Conservation (phyloP, 2,888 invertebrate species). For the Scelioninae gen. 2 region DNA sequence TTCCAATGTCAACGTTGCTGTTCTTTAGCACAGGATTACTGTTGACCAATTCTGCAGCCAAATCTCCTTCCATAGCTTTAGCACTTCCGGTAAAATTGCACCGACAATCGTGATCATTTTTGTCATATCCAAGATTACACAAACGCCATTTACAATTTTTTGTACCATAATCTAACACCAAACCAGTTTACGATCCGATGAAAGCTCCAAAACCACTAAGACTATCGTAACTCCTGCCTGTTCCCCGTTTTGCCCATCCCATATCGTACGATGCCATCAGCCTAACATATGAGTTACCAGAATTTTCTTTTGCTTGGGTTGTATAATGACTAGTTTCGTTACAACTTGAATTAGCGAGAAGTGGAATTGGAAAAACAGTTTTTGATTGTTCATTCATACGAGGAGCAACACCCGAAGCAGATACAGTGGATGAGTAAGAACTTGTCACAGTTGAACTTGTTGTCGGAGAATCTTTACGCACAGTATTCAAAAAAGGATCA, state of each 20-base stretch:
- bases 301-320: too few relatives aligned
- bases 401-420: too few relatives aligned
- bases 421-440: too few relatives aligned
- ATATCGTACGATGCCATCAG: constrained; percentile 38
- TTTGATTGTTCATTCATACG: too few relatives aligned
- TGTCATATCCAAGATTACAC: constrained; percentile 29
- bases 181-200: constrained; percentile 27
- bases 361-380: too few relatives aligned
- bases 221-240: constrained; percentile 37
- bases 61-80: constrained; percentile 49
- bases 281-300: neutral
- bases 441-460: neutral
- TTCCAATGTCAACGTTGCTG: constrained; percentile 22
- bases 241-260: constrained; percentile 20
- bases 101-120: constrained; percentile 36
- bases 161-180: constrained; percentile 26
- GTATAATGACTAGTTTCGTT: too few relatives aligned
- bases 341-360: too few relatives aligned
- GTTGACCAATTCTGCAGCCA: constrained; percentile 30
- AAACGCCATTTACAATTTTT: constrained; percentile 36
- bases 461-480: too few relatives aligned
- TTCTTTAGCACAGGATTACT: constrained; percentile 24
- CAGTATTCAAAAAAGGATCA: too few relatives aligned
- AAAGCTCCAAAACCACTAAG: constrained; percentile 35
- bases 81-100: constrained; percentile 43